Conservation (phyloP, 2,888 invertebrate genomes). For the Leptinotarsa juncta region DNA sequence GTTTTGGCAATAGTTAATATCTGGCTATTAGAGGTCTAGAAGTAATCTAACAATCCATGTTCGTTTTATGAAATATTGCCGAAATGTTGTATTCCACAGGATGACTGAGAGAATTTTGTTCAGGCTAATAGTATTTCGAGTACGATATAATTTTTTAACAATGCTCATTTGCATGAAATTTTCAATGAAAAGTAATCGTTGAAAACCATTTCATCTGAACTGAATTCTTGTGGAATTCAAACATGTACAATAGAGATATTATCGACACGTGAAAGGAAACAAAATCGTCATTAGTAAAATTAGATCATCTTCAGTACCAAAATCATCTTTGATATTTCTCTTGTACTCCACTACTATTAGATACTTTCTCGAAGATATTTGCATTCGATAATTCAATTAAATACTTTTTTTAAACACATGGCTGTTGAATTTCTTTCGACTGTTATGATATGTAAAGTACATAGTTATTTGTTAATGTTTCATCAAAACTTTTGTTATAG, state of each 20-base stretch:
- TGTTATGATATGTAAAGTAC: conserved; percentile 48
- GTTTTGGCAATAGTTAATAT: conserved; percentile 61
- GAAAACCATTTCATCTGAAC: too few species aligned
- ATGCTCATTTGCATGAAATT: too few species aligned
- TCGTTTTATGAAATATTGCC: conserved; percentile 41
- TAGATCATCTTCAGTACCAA: too few species aligned
- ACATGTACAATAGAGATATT: too few species aligned
- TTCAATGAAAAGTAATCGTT: too few species aligned
- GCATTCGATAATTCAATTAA: neutral
- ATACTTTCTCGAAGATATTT: too few species aligned
- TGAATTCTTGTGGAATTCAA: too few species aligned
- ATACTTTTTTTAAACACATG: conserved; percentile 45
- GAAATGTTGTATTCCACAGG: conserved; percentile 5
- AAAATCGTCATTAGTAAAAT: too few species aligned
- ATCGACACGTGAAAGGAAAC: too few species aligned
- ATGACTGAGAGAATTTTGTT: neutral
- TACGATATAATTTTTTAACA: too few species aligned
- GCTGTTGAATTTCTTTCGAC: conserved; percentile 59
- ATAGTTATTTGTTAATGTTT: conserved; percentile 27
- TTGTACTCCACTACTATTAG: neutral
- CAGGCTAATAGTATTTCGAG: neutral
- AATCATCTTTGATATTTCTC: neutral
- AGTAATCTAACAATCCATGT: conserved; percentile 51
- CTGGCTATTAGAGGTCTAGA: conserved; percentile 33
- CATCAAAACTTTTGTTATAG: conserved; percentile 2